A percentile compares a stretch with the other conserved stretches of the same genome.
phyloP scores from a whole-genome alignment of 64 coral and sea anemone species.

The Hydrozoanthus tunicans region DNA sequence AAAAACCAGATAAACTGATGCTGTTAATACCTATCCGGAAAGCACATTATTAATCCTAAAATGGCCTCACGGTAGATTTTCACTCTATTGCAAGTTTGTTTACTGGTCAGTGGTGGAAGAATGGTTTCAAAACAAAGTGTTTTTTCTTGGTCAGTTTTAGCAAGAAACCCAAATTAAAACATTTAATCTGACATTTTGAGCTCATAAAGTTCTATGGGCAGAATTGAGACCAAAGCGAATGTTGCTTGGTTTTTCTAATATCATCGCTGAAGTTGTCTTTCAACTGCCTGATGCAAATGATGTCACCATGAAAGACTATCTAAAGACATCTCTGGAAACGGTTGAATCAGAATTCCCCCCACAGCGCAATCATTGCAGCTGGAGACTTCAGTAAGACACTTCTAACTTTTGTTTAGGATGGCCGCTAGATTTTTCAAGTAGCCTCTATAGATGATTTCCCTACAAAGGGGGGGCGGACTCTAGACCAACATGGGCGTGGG shows the following conservation, averaged over 20 bases:
- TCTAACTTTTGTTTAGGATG: not conserved
- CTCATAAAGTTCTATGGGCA: not conserved
- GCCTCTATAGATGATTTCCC: constrained; percentile 52
- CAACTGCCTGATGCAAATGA: not conserved
- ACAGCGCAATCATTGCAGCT: not conserved
- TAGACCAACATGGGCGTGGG: constrained; percentile 22
- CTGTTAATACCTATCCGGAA: too few species aligned
- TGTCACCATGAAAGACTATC: not conserved
- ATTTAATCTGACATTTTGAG: too few species aligned
- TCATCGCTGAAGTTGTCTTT: not conserved
- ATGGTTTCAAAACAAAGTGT: too few species aligned
- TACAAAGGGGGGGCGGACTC: constrained; percentile 42
- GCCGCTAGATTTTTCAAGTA: constrained; percentile 47
- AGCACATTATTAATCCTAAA: too few species aligned
- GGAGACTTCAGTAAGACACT: not conserved
- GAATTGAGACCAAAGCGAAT: not conserved
- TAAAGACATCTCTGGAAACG: not conserved
- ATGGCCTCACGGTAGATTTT: too few species aligned
- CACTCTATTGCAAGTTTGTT: too few species aligned
- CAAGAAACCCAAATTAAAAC: too few species aligned
- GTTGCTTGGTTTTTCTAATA: not conserved
- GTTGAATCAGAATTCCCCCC: not conserved
- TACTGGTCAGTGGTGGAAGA: too few species aligned
- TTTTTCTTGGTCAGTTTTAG: too few species aligned
- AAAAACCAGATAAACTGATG: too few species aligned